Evolutionary conservation across 2,888 invertebrate species (phyloP).

Genomic region (Drosophila siamana): DNA sequence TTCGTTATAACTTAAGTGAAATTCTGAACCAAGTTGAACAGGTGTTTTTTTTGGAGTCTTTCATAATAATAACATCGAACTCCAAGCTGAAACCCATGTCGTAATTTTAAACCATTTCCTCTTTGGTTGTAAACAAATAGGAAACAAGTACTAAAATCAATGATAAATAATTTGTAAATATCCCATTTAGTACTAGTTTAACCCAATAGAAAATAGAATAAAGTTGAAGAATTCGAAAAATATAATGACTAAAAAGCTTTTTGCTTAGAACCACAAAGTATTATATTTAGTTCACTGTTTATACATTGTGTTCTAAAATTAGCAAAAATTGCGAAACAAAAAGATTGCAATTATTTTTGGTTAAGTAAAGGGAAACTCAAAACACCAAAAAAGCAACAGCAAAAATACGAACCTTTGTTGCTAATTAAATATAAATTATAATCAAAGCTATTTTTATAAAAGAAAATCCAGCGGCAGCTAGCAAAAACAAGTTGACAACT

Average conservation of each 20-base stretch:
- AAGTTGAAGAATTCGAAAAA: too few species aligned
- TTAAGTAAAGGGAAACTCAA: constrained; percentile 1
- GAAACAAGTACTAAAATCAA: neutral
- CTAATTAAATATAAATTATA: constrained; percentile 17
- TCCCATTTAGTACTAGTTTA: too few species aligned
- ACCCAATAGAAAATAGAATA: too few species aligned
- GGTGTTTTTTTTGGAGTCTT: constrained; percentile 35
- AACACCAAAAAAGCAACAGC: constrained; percentile 10
- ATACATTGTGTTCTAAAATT: constrained; percentile 5
- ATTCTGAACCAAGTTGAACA: constrained; percentile 34
- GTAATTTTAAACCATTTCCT: neutral
- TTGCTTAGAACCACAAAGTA: neutral
- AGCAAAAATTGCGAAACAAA: constrained; percentile 7
- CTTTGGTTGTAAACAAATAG: neutral
- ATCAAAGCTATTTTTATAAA: constrained; percentile 17
- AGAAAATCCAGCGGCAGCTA: constrained; percentile 39
- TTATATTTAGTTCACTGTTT: neutral
- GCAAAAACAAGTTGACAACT: constrained; percentile 39
- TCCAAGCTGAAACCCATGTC: neutral
- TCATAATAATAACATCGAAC: constrained; percentile 6
- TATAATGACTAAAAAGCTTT: too few species aligned
- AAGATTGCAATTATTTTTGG: constrained; percentile 25
- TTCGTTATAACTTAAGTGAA: constrained; percentile 16
- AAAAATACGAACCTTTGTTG: neutral
- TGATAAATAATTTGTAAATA: neutral